Evolutionary conservation across 2,888 invertebrate species (phyloP).

Genomic region (Parnassius mnemosyne): DNA sequence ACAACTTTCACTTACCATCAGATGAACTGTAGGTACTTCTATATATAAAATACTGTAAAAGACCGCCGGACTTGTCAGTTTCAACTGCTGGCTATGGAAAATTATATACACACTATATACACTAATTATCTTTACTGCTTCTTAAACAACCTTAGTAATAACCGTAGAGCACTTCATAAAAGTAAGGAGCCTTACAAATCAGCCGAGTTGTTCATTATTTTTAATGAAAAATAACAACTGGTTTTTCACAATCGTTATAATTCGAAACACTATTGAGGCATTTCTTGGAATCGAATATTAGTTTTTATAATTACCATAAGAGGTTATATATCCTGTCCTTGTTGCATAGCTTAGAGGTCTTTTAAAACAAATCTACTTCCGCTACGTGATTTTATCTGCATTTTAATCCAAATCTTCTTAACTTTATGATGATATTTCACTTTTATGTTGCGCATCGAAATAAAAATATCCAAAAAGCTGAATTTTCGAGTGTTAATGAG

Average conservation of each 20-base stretch:
- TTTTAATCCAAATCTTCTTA: slow-evolving; percentile 10
- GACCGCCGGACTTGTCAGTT: too few relatives aligned
- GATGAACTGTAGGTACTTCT: too few relatives aligned
- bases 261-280: slow-evolving; percentile 12
- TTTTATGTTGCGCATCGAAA: neutral
- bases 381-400: slow-evolving; percentile 1
- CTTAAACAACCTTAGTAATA: too few relatives aligned
- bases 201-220: neutral
- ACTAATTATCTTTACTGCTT: too few relatives aligned
- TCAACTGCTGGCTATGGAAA: too few relatives aligned
- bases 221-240: slow-evolving; percentile 9
- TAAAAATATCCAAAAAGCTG: too few relatives aligned
- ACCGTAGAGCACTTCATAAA: neutral
- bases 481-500: too few relatives aligned
- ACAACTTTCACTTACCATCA: too few relatives aligned
- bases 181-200: neutral
- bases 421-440: neutral
- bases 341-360: slow-evolving; percentile 20
- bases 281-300: slow-evolving; percentile 23
- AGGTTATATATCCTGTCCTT: slow-evolving; percentile 25
- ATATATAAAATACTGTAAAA: too few relatives aligned
- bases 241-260: slow-evolving; percentile 12
- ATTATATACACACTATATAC: too few relatives aligned
- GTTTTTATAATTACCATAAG: slow-evolving; percentile 25
- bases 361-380: slow-evolving; percentile 14